Conservation (phyloP, 2,888 invertebrate species). For the Tuberolachnus salignus region DNA sequence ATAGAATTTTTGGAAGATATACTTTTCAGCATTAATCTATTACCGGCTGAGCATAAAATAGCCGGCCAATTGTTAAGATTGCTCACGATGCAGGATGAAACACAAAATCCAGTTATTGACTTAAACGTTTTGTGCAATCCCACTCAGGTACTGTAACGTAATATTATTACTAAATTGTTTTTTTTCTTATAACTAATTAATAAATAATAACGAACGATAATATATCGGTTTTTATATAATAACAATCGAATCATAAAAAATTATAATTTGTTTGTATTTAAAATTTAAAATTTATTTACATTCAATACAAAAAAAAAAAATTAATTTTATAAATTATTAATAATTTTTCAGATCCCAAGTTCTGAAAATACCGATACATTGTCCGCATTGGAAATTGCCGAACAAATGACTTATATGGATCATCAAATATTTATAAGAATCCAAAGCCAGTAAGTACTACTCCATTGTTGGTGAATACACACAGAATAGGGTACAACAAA, state of each 20-base stretch:
- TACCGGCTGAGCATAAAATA: slow-evolving; percentile 88
- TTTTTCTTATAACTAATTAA: not conserved
- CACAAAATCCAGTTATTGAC: slow-evolving; percentile 71
- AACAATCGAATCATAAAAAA: not conserved
- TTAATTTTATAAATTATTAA: no score
- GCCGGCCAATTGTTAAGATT: slow-evolving; percentile 81
- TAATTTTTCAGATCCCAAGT: slow-evolving; percentile 65
- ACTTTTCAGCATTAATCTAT: slow-evolving; percentile 78
- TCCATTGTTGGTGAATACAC: no score
- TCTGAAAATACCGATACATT: slow-evolving; percentile 84
- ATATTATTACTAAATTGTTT: not conserved
- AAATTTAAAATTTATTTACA: no score
- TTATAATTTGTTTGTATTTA: no score
- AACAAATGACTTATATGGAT: slow-evolving; percentile 89
- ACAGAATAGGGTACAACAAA: no score
- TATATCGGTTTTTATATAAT: not conserved
- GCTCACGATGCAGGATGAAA: slow-evolving; percentile 74
- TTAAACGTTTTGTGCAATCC: slow-evolving; percentile 73
- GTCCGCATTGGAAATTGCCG: slow-evolving; percentile 88
- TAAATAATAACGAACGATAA: not conserved
- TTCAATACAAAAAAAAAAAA: no score
- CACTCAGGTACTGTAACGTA: slow-evolving; percentile 67
- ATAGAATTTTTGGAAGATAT: slow-evolving; percentile 89
- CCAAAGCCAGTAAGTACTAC: slow-evolving; percentile 80
- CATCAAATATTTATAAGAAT: slow-evolving; percentile 89